These are phyloP conservation scores for Biston stratarius DNA, from an alignment of 2,888 invertebrate species.

Conservation along the genomic window DNA sequence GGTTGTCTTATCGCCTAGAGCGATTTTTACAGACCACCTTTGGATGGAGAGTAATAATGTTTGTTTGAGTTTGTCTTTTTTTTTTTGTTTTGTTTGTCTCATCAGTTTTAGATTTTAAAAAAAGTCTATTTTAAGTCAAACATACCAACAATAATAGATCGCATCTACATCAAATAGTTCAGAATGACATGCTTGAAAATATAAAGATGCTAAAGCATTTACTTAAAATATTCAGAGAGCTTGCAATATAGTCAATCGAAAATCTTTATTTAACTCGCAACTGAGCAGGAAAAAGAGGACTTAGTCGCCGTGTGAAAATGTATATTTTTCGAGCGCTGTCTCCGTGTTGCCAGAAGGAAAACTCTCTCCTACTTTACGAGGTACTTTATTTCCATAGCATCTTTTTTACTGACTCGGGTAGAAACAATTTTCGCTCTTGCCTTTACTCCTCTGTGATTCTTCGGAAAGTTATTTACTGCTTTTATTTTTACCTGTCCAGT, in stretches of 20 bases:
- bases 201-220: neutral
- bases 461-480: constrained; percentile 44
- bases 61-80: too few relatives aligned
- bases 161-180: neutral
- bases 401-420: constrained; percentile 45
- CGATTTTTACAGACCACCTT: too few relatives aligned
- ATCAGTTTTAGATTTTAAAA: too few relatives aligned
- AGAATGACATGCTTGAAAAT: neutral
- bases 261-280: constrained; percentile 42
- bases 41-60: too few relatives aligned
- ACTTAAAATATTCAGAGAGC: constrained; percentile 33
- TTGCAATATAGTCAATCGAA: constrained; percentile 37
- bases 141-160: too few relatives aligned
- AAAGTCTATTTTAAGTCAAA: too few relatives aligned
- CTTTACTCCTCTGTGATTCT: constrained; percentile 42
- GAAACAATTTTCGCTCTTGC: constrained; percentile 44
- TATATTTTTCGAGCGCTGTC: constrained; percentile 38
- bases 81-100: too few relatives aligned
- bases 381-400: constrained; percentile 45
- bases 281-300: constrained; percentile 25
- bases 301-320: constrained; percentile 41
- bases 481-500: constrained; percentile 32
- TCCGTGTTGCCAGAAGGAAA: constrained; percentile 27
- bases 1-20: too few relatives aligned
- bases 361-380: constrained; percentile 41